Base-by-base conservation (phyloP, 2,797 vertebrate species). In the Smutsia gigantea region DNA sequence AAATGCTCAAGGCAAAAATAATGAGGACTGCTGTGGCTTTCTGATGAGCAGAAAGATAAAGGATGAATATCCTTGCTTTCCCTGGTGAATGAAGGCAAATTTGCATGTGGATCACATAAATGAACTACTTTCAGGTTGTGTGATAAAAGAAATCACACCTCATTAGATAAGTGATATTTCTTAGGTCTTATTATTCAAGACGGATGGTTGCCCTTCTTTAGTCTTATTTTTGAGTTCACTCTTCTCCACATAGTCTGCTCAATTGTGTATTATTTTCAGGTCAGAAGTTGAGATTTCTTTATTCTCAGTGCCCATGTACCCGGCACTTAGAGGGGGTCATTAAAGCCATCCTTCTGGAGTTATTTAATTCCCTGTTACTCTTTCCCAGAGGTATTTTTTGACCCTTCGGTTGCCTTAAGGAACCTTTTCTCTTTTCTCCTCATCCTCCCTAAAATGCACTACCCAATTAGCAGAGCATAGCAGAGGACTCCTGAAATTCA, bases 221-320 rank as follows among this genome's bases (percentile, higher is more conserved):
- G 49, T 72, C 64, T 95, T 31, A 17, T 12, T 25, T 87, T 49
- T 39, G 27, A 29, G 12, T 71, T 4, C 27, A 15, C 23, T 51
- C 4, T 72, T 25, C 18, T 85, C 46, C 59, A 71, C 31, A 57
- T 14, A 63, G 29, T 68, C 23, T 61, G 31, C 64, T 94, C 29
- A 66, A 3, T 42, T 87, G 21, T 81, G 19, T 87, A 9, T 69
- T 94, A 27, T 91, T 93, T 94, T 89, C 25, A 88, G 69, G 10
- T 95, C 7, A 27, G 13, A 92, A 77, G n/a, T 97, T 90, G 79
- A 83, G 55, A 79, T 88, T 68, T 79, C 39, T 87, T 59, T 81
- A 78, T 92, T 93, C 13, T 23, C 4, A 51, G 18, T 72, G 51
- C 8, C 57, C 13, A 14, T 64, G 13, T 82, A 64, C 34, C 75